Percentiles rank a stretch among this genome's conserved stretches.
These are phyloP conservation scores for Coilia nasus DNA, from an alignment of 2,797 vertebrate species.

Conservation along the genomic window DNA sequence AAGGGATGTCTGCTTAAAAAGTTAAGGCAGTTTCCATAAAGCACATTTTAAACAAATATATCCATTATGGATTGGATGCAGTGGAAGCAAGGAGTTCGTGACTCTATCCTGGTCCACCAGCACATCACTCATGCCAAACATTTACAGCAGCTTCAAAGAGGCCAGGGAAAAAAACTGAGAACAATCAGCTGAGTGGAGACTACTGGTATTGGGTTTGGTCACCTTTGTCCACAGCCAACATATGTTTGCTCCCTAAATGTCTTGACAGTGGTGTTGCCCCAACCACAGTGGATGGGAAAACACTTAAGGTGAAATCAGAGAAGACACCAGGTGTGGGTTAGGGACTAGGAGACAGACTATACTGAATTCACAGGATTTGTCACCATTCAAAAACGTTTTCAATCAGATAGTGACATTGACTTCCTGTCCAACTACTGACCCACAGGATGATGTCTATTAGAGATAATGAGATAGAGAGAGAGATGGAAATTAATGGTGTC, in stretches of 20 bases:
- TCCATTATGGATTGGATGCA: neutral
- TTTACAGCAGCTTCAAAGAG: neutral
- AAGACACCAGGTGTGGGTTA: conserved; percentile 50
- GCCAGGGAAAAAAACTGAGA: neutral
- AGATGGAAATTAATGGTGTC: neutral
- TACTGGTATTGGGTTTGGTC: conserved; percentile 61
- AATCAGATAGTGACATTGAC: conserved; percentile 28
- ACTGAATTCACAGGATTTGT: conserved; percentile 29
- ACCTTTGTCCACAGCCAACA: conserved; percentile 50
- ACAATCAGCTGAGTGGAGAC: conserved; percentile 25
- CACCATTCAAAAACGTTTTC: conserved; percentile 17
- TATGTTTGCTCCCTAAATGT: conserved; percentile 66
- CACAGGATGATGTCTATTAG: neutral
- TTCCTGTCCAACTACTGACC: neutral
- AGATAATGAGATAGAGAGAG: neutral
- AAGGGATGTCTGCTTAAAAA: neutral
- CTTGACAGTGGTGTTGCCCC: conserved; percentile 58
- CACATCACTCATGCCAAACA: neutral
- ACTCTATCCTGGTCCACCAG: neutral
- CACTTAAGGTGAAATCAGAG: conserved; percentile 62
- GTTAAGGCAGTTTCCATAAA: neutral
- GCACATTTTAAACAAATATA: neutral
- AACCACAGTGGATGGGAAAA: conserved; percentile 47
- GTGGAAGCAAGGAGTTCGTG: neutral
- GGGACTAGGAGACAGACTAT: conserved; percentile 41